A percentile compares a stretch with the other conserved stretches of the same genome.
phyloP scores from a whole-genome alignment of 2,888 invertebrate species.

The Brenthis ino region DNA sequence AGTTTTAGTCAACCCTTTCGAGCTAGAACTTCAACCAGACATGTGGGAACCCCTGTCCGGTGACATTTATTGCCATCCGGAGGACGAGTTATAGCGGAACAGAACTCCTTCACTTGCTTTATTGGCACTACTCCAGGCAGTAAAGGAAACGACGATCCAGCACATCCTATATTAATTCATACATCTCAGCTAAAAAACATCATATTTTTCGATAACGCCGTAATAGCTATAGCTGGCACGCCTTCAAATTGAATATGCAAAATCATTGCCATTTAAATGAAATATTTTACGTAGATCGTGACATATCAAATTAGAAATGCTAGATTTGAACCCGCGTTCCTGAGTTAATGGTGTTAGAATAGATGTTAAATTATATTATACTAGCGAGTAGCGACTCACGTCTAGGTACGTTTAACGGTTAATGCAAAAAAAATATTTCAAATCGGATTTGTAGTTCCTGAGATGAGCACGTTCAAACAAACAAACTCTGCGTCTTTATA shows the following conservation, averaged over 20 bases:
- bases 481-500: no score
- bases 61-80: slow-evolving; percentile 70
- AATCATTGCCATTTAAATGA: slow-evolving; percentile 34
- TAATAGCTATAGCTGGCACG: slow-evolving; percentile 57
- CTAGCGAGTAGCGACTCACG: no score
- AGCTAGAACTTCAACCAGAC: neutral
- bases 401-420: no score
- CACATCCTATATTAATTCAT: slow-evolving; percentile 63
- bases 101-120: slow-evolving; percentile 61
- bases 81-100: slow-evolving; percentile 61
- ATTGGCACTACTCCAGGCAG: slow-evolving; percentile 73
- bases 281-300: slow-evolving; percentile 9
- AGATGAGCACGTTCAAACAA: no score
- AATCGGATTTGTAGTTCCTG: no score
- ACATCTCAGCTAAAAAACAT: slow-evolving; percentile 73
- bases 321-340: slow-evolving; percentile 2
- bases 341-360: neutral
- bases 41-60: slow-evolving; percentile 54
- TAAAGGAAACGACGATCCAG: slow-evolving; percentile 55
- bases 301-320: neutral
- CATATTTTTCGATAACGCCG: slow-evolving; percentile 61
- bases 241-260: slow-evolving; percentile 51
- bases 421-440: no score
- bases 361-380: neutral
- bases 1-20: neutral